Evolutionary conservation across 2,888 invertebrate species (phyloP), one percentile per base, ranked within the genome.

Genomic region (Drosophila heteroneura): DNA sequence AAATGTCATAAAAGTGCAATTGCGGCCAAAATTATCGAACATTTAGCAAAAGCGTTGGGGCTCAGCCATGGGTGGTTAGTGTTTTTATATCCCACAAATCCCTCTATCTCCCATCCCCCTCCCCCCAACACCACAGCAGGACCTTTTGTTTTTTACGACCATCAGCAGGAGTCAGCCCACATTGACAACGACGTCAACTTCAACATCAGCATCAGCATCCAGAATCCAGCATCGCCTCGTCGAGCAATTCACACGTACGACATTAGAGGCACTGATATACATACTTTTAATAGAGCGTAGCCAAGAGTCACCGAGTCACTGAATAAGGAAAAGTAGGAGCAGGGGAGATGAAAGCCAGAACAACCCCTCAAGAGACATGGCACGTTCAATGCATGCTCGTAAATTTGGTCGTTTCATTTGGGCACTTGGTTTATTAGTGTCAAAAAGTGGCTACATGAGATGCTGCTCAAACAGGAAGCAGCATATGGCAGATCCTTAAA

Each of bases 1-100:
- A 82, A 89, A 85, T 79, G 79, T 79, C 85, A 87, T 87, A 87
- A 87, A 87, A 87, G 76, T 80, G 87, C 87, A 87, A 89, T 87
- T 87, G 87, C 72, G 87, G 82, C 87, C 75, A 82, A 87, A 87
- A 89, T 87, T 89, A 89, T 87, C 87, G 89, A 89, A 85, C 89
- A 87, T 89, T 87, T 85, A 87, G 88, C 82, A 70, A 83, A 88
- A 80, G 84, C 85, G 82, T 72, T 76, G 82, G 70, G 82, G 82
- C 86, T 67, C 63, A 78, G 70, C 86, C 83, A 75, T 72, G 82
- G 89, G 86, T 80, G 86, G 81, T 77, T 79, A 77, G 58, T 37
- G 75, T 66, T 77, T 79, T 82, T 89, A 88, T 79, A 19, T 60
- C 47, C 49, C 58, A 26, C 39, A 22, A 61, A 68, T 62, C 39